phyloP scores from a whole-genome alignment of 2,113 vertebrate genomes.

The Tyto alba region DNA sequence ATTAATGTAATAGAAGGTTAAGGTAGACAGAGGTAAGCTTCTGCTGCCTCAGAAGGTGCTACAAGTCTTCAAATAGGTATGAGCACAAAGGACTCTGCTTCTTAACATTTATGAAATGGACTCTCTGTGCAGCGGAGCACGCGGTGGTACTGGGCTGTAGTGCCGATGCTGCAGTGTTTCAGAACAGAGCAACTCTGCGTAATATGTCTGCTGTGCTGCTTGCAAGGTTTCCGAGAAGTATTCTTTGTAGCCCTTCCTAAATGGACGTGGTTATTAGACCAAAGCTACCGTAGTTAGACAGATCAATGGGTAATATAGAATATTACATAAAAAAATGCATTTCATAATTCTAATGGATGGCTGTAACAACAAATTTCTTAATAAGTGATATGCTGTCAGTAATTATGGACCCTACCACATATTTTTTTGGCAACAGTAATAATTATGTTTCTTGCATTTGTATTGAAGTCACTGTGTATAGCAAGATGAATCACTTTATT shows the following conservation, averaged over 20 bases:
- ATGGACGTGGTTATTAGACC: neutral
- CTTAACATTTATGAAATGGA: neutral
- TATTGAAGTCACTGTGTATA: neutral
- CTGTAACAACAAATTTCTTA: neutral
- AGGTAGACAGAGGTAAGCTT: neutral
- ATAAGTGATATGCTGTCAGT: neutral
- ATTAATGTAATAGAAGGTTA: neutral
- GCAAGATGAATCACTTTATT: neutral
- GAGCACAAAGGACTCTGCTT: neutral
- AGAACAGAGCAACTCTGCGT: neutral
- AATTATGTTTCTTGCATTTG: neutral
- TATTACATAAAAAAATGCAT: neutral
- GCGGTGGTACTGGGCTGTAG: fast-evolving
- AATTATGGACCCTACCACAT: neutral
- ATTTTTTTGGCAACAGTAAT: no score
- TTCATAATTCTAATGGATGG: neutral
- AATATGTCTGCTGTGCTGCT: fast-evolving
- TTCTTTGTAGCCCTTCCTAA: neutral
- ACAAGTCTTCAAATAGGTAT: neutral
- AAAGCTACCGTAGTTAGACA: neutral
- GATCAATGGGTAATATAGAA: neutral
- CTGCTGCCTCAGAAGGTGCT: neutral
- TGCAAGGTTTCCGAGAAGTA: neutral
- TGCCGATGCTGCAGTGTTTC: fast-evolving
- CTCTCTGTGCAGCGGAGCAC: neutral